Percentiles rank a stretch among this genome's conserved stretches.
Conservation (phyloP, 2,113 vertebrate genomes). For the Speoplatyrhinus poulsoni region DNA sequence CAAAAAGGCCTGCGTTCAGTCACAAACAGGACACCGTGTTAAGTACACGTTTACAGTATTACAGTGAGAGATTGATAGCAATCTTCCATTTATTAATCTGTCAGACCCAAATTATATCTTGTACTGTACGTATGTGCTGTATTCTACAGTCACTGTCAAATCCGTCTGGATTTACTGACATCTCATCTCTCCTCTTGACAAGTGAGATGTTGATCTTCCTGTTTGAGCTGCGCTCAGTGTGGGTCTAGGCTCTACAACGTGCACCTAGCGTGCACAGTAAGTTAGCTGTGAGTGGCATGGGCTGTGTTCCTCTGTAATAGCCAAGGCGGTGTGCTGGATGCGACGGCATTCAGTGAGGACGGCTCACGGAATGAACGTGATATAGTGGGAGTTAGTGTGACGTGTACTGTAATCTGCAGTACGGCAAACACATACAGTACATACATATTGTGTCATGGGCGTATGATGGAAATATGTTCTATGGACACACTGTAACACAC, state of each 20-base stretch:
- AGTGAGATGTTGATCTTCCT: background rate
- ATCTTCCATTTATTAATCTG: too few relatives aligned
- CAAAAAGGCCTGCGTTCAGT: too few relatives aligned
- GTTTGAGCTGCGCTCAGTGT: background rate
- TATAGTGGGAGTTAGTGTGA: conserved; percentile 4
- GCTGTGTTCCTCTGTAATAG: background rate
- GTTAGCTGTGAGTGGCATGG: background rate
- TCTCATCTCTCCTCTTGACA: background rate
- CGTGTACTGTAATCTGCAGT: conserved; percentile 36
- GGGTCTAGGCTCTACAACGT: background rate
- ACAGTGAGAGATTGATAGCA: too few relatives aligned
- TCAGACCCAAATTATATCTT: too few relatives aligned
- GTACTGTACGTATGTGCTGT: too few relatives aligned
- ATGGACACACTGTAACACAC: conserved; percentile 39
- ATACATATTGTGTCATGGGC: conserved; percentile 5
- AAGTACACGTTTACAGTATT: too few relatives aligned
- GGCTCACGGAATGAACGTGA: conserved; percentile 5
- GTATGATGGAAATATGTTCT: conserved; percentile 17
- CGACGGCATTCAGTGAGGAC: conserved; percentile 15
- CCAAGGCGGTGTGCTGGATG: background rate
- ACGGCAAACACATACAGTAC: conserved; percentile 4
- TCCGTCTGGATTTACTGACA: background rate
- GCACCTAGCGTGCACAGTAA: background rate
- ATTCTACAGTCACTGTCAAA: background rate
- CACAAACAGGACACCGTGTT: too few relatives aligned